Conservation (phyloP, 2,797 vertebrate genomes). For the Morus bassanus region DNA sequence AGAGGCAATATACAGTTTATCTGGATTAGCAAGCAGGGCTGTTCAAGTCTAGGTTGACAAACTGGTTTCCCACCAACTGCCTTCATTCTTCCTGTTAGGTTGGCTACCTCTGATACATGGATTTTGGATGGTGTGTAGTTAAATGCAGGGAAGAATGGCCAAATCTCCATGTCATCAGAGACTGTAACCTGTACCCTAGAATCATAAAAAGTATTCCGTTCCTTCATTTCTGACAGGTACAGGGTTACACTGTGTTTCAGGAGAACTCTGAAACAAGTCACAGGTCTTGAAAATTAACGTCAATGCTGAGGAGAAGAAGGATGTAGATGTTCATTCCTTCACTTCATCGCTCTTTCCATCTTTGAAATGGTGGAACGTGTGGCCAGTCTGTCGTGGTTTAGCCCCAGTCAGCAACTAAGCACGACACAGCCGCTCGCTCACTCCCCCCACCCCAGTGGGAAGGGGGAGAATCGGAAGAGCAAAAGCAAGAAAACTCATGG, state of each 20-base stretch:
- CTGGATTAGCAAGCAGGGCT: not conserved
- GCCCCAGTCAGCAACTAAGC: too few relatives aligned
- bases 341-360: not conserved
- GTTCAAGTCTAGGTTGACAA: not conserved
- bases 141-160: not conserved
- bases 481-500: too few relatives aligned
- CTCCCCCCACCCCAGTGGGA: too few relatives aligned
- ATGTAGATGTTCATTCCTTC: not conserved
- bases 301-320: not conserved
- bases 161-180: not conserved
- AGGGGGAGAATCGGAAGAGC: too few relatives aligned
- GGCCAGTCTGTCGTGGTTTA: too few relatives aligned
- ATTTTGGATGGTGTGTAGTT: not conserved
- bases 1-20: not conserved
- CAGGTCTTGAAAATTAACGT: not conserved
- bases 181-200: not conserved
- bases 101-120: not conserved
- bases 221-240: not conserved
- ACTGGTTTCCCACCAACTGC: fast-evolving
- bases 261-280: not conserved
- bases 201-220: not conserved
- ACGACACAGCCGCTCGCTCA: too few relatives aligned
- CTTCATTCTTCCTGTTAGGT: not conserved
- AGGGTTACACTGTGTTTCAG: not conserved
- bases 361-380: not conserved